Percentiles rank a stretch among this genome's conserved stretches.
These are phyloP conservation scores for Sinonovacula constricta DNA, from an alignment of 1,140 invertebrate species.

Conservation along the genomic window DNA sequence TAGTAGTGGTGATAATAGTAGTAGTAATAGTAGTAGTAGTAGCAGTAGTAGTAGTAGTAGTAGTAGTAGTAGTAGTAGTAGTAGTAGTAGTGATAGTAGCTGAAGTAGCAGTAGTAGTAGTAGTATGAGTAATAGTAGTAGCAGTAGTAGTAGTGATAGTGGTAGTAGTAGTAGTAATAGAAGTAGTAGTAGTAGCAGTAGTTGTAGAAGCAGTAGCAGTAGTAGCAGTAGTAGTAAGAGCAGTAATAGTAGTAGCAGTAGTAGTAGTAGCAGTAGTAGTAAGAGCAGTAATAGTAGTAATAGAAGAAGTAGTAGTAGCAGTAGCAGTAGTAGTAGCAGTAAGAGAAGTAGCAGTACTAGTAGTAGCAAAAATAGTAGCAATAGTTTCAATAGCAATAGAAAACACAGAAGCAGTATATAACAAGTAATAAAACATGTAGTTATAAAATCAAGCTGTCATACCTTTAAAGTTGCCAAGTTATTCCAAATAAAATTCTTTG, in stretches of 20 bases:
- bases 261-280: not conserved
- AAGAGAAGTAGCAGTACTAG: no score
- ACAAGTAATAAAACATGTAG: no score
- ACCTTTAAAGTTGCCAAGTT: no score
- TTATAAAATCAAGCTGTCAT: no score
- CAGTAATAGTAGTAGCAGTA: not conserved
- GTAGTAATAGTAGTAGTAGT: not conserved
- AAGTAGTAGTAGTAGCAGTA: not conserved
- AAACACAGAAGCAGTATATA: no score
- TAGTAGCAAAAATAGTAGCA: no score
- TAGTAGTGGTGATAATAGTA: not conserved
- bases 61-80: not conserved
- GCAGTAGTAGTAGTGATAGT: not conserved
- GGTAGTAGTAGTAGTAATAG: not conserved
- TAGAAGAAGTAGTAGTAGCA: no score
- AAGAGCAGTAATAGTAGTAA: no score
- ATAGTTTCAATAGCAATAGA: no score
- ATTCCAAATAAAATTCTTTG: no score
- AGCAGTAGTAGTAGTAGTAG: conserved; percentile 3
- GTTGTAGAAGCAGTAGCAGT: not conserved
- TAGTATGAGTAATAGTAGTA: conserved; percentile 7
- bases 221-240: not conserved
- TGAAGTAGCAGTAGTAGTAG: not conserved
- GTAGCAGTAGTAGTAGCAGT: no score
- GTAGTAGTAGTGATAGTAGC: not conserved